Base-by-base conservation (phyloP, 1,140 invertebrate genomes). In the Scaptomyza pallida region DNA sequence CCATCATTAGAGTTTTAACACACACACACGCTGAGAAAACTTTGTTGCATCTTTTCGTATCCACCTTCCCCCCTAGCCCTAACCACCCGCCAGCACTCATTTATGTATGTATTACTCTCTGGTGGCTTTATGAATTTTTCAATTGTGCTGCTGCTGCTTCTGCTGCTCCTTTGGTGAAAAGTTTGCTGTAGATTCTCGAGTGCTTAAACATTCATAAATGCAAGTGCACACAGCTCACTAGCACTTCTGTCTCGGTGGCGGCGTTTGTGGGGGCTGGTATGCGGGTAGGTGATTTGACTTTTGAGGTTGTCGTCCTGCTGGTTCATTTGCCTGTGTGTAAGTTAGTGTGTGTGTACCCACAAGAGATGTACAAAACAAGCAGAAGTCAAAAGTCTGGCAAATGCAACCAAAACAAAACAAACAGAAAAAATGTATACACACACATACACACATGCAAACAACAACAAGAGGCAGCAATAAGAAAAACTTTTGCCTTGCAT, bases 161-260 rank as follows among this genome's bases (percentile, higher is more conserved):
- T 70, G 55, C 12, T 60, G 60, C 19, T 59, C 33, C 33, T 67
- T 44, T 55, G 47, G 50, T 45, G 40, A 55, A 68, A 30, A 70
- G 17, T 68, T 70, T 70, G 57, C 63, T 30, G 61, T 45, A 71
- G 21, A 37, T 37, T 52, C 64, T 56, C 37, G 56, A 86, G 75
- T 77, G 64, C 77, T 85, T 81, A 85, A 85, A 86, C 76, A 85
- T 85, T 85, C 81, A 85, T 85, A 85, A 86, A 86, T 86, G 77
- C 80, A 80, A 85, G 73, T 67, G 80, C 76, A 65, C 64, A 86
- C 64, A 71, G 69, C 69, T 72, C 73, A 64, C 43, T 72, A 52
- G 63, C 68, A 72, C 57, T 67, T 50, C 37, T 37, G 33, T 21
- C 44, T 35, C 1, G 6, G 19, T 1, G 6, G 26, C 2, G 15